Base-by-base conservation (phyloP, 1,140 invertebrate genomes). In the Heliothis subflexa region DNA sequence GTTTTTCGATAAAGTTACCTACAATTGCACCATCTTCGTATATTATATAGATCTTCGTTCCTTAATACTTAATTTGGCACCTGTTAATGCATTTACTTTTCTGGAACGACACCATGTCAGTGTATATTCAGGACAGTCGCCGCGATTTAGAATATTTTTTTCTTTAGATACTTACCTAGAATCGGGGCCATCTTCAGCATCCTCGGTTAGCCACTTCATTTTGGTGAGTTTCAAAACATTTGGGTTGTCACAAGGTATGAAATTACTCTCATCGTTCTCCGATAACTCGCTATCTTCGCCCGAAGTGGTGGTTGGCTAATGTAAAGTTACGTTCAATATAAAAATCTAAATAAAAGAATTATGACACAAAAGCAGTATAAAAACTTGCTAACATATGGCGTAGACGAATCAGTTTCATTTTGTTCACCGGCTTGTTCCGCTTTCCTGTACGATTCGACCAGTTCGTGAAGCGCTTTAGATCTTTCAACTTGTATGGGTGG, bases 131-230 rank as follows among this genome's bases (percentile, higher is more conserved):
- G 14, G 16, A 72, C 13, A 71, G 11, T 71, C 57, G n/a, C 12
- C 18, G 61, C 16, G 11, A 55, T 49, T 66, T 50, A 54, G 7
- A 40, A 73, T 33, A 50, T 21, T 40, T 47, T 47, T 66, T 16
- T 66, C 40, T 47, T 47, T 18, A 70, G 78, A 13, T 55, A 84
- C 79, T 71, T 75, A 93, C 92, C 92, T 93, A 33, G 92, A 91
- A 75, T 93, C 86, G 7, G 81, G 80, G n/a, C 82, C 85, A 12
- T 78, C 88, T n/a, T 84, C 79, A 45, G 84, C 85, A 28, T 82
- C 85, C 68, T 93, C 92, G 11, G 87, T 87, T 0, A 94, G 85
- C 92, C 92, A 94, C 70, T 90, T 92, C 90, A 92, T 93, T 86
- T 90, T 92, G 14, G 91, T 94, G n/a, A 93, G 59, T 82, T 91